These are phyloP conservation scores for Crax fasciolata DNA, from an alignment of 2,797 vertebrate genomes.

Conservation along the genomic window DNA sequence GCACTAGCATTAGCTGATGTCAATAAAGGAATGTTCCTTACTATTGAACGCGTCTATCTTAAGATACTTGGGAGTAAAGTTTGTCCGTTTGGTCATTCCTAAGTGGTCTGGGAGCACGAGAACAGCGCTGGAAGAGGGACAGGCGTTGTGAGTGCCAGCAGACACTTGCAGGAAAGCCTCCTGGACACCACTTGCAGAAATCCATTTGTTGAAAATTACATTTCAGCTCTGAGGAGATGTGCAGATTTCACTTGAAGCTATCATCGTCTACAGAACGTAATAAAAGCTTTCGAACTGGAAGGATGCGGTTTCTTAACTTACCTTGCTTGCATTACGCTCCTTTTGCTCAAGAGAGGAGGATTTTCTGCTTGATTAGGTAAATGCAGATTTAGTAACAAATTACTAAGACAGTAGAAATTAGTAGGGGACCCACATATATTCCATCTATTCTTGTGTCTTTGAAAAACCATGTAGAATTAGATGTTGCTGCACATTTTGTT, in stretches of 20 bases:
- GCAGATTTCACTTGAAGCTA: background rate
- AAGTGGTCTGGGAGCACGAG: no score
- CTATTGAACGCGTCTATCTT: fast-evolving
- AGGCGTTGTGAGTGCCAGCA: background rate
- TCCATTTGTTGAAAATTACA: background rate
- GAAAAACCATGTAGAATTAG: background rate
- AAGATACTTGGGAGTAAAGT: background rate
- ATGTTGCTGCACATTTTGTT: background rate
- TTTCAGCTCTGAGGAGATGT: background rate
- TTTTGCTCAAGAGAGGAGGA: background rate
- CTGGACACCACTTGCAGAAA: background rate
- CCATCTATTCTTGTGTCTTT: no score
- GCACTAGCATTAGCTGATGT: background rate
- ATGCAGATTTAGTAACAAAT: background rate
- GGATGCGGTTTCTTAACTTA: background rate
- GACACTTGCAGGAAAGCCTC: background rate
- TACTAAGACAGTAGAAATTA: background rate
- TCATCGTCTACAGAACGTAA: fast-evolving
- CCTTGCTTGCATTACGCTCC: background rate
- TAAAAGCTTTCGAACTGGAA: background rate
- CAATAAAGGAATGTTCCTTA: background rate
- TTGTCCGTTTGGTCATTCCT: background rate
- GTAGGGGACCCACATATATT: background rate
- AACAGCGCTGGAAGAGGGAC: fast-evolving
- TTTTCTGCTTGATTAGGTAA: background rate